Conservation (phyloP, 2,113 vertebrate genomes). For the Eolophus roseicapilla region DNA sequence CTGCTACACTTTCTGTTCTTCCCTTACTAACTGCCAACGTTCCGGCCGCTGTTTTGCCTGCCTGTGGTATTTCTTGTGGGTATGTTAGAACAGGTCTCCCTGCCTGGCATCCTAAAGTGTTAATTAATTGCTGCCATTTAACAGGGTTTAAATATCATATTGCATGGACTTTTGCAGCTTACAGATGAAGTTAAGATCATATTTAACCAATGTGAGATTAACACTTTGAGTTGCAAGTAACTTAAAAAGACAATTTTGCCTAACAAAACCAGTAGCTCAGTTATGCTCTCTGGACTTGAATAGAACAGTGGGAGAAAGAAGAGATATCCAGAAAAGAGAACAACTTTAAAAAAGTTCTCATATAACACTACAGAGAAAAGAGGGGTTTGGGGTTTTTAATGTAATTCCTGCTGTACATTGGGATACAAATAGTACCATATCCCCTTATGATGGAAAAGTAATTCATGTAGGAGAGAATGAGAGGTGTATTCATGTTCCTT, state of each 20-base stretch:
- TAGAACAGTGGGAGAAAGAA: background rate
- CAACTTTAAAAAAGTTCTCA: background rate
- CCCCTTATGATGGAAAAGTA: background rate
- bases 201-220: background rate
- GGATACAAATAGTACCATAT: background rate
- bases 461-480: background rate
- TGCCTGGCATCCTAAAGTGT: background rate
- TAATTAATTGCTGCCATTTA: background rate
- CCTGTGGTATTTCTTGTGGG: background rate
- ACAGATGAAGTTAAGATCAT: background rate
- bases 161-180: background rate
- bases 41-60: rapidly evolving
- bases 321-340: background rate
- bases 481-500: background rate
- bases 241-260: background rate
- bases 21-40: background rate
- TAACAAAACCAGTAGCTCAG: background rate
- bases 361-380: background rate
- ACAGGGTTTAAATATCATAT: background rate
- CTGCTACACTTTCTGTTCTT: background rate
- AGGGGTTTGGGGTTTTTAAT: background rate
- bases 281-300: background rate
- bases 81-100: background rate
- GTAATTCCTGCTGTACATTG: background rate
- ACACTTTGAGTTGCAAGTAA: background rate